Evolutionary conservation across 2,888 invertebrate genomes (phyloP), one percentile per base, ranked within the genome.

Genomic region (Chesias legatella): DNA sequence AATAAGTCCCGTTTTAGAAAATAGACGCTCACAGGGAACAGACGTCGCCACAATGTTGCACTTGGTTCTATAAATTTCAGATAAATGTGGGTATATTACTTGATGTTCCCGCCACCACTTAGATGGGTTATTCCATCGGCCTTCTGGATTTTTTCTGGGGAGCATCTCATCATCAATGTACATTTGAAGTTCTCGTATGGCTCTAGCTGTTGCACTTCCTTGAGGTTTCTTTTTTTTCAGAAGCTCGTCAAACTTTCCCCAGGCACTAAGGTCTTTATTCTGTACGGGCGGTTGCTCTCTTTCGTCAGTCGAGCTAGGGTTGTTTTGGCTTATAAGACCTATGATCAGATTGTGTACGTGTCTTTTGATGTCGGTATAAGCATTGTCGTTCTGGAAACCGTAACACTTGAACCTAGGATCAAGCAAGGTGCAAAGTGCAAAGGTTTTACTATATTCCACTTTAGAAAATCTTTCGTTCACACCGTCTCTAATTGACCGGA

Each of bases 21-120:
- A 43, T 7, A 49, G 21, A 9, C 44, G 29, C 24, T 42, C 44
- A 25, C 43, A 48, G 10, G 43, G 43, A 5, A 52, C 48, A 6
- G 47, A 47, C 5, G 49, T 47, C 13, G 49, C 49, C 10, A 48
- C 37, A 28, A 49, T 46, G 28, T 51, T 48, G 25, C 42, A 40
- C 13, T 39, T 36, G 7, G 13, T 32, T 5, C 35, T 24, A 24
- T 34, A 41, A n/a, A 46, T 22, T 24, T 46, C 4, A n/a, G 41
- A 35, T 20, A 48, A 23, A 20, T 48, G 28, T 7, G 50, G 53
- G 23, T 48, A 48, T 10, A 43, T 44, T 5, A 33, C 10, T 23
- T 28, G 21, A 26, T 47, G 43, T 10, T 42, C 30, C 10, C 22
- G 27, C 49, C 48, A 51, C 46, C 48, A 47, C 22, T 50, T 26